These are phyloP conservation scores for Plebejus anna DNA, from an alignment of 2,888 invertebrate species.

Conservation along the genomic window DNA sequence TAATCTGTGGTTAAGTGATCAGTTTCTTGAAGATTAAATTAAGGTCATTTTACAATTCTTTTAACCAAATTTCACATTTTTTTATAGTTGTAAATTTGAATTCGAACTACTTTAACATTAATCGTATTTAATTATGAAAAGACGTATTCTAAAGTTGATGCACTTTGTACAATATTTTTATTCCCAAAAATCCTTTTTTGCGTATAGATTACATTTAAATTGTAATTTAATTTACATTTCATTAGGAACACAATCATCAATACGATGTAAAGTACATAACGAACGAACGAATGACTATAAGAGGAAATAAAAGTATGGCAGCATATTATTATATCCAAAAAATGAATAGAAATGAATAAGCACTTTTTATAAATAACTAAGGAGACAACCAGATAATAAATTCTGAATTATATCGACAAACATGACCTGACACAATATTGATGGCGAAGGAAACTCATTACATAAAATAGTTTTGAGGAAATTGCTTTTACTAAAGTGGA, in stretches of 20 bases:
- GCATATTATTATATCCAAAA: not conserved
- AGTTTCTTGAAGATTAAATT: not conserved
- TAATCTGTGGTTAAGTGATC: not conserved
- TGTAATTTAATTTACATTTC: not conserved
- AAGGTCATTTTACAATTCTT: not conserved
- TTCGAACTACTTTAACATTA: slow-evolving; percentile 24
- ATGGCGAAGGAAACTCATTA: not conserved
- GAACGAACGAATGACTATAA: too few species aligned
- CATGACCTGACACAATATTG: not conserved
- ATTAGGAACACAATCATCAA: not conserved
- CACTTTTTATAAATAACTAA: not conserved
- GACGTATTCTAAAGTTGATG: slow-evolving; percentile 10
- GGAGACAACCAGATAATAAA: not conserved
- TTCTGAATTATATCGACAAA: not conserved
- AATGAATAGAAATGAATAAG: not conserved
- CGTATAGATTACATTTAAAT: not conserved
- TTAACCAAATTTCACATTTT: not conserved
- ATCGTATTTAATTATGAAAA: slow-evolving; percentile 22
- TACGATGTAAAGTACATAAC: too few species aligned
- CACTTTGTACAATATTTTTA: not conserved
- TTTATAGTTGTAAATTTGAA: slow-evolving; percentile 13
- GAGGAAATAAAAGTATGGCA: not conserved
- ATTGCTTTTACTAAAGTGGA: not conserved
- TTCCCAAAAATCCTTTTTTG: not conserved
- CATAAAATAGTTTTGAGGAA: not conserved